Conservation (phyloP, 2,888 invertebrate species). For the Lasioglossum malachurum region DNA sequence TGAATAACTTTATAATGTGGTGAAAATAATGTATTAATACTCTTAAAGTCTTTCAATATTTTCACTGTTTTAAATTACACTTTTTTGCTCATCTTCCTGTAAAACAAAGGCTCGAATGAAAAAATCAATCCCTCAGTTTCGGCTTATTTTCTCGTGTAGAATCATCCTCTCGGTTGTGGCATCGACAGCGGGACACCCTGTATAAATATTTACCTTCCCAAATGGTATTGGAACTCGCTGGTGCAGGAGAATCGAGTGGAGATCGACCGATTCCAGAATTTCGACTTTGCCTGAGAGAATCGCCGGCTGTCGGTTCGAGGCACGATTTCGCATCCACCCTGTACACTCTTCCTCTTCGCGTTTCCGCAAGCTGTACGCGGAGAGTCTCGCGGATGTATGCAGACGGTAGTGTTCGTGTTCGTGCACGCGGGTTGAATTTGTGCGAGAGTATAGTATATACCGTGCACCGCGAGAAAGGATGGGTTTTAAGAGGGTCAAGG, state of each 20-base stretch:
- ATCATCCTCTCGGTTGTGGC: too few species aligned
- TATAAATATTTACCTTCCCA: not conserved
- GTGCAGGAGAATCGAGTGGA: not conserved
- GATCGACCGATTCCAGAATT: not conserved
- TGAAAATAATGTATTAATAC: too few species aligned
- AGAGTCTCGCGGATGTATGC: conserved; percentile 16
- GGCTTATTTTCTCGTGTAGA: too few species aligned
- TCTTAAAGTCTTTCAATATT: too few species aligned
- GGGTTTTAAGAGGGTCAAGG: not conserved
- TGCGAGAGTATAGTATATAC: conserved; percentile 13
- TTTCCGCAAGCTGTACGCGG: not conserved
- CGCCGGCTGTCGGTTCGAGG: not conserved
- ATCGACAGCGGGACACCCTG: not conserved
- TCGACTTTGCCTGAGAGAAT: not conserved
- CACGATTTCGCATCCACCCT: conserved; percentile 7
- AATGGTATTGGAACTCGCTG: not conserved
- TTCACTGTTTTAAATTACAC: too few species aligned
- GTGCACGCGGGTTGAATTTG: conserved; percentile 37
- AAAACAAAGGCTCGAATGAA: too few species aligned
- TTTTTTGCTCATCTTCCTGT: too few species aligned
- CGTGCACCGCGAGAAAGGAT: not conserved
- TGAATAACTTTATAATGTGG: too few species aligned
- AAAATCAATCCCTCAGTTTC: too few species aligned
- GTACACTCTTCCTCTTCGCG: not conserved
- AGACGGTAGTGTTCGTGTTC: conserved; percentile 33